A percentile compares a stretch with the other conserved stretches of the same genome.
Evolutionary conservation across 2,888 invertebrate species (phyloP).

Genomic region (Pseudeuparius sepicola): DNA sequence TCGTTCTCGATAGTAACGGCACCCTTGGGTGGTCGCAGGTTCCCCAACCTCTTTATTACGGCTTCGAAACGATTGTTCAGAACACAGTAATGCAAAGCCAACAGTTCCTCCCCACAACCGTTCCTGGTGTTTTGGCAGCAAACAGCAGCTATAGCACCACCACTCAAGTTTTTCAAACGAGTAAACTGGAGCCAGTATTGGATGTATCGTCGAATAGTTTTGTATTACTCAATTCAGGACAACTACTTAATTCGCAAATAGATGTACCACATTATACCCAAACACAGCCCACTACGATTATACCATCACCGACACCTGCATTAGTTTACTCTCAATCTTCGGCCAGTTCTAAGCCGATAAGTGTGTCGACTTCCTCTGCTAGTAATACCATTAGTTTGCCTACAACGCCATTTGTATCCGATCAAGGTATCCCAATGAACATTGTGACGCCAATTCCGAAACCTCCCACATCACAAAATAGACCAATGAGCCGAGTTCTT

Average conservation of each 20-base stretch:
- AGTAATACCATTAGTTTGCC: constrained; percentile 49
- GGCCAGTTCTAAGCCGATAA: constrained; percentile 22
- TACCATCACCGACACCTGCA: constrained; percentile 24
- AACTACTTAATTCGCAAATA: constrained; percentile 37
- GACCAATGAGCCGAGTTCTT: constrained; percentile 69
- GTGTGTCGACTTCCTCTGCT: constrained; percentile 39
- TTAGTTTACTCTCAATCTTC: constrained; percentile 26
- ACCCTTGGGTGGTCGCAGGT: constrained; percentile 37
- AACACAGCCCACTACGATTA: constrained; percentile 18
- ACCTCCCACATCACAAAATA: constrained; percentile 36
- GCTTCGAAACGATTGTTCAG: constrained; percentile 76
- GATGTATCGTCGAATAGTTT: constrained; percentile 61
- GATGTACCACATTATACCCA: constrained; percentile 25
- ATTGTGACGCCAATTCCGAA: constrained; percentile 59
- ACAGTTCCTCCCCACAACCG: constrained; percentile 71
- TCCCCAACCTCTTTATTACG: constrained; percentile 61
- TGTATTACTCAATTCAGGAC: constrained; percentile 57
- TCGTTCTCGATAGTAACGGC: constrained; percentile 37
- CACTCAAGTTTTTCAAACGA: constrained; percentile 76
- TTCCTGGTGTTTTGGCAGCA: constrained; percentile 70
- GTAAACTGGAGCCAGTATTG: constrained; percentile 72
- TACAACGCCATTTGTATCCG: constrained; percentile 42
- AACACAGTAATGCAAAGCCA: constrained; percentile 86
- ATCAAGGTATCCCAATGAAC: constrained; percentile 59
- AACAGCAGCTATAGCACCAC: constrained; percentile 78